Evolutionary conservation across 2,113 vertebrate species (phyloP).

Genomic region (Naja naja): DNA sequence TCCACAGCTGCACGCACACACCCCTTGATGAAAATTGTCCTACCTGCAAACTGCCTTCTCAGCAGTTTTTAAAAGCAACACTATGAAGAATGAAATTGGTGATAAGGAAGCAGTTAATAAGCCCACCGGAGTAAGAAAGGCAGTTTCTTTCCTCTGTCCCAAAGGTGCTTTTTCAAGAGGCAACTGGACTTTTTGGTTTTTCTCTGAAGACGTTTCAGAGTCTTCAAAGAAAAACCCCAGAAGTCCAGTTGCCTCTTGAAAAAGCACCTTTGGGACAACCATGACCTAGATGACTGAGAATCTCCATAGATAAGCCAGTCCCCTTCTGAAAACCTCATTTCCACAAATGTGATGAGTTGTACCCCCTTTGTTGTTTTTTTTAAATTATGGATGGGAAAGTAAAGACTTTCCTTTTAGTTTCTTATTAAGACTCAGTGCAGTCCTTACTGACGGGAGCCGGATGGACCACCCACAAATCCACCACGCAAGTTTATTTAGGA

Average conservation of each 20-base stretch:
- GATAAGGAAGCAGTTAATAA: neutral
- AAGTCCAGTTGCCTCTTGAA: no score
- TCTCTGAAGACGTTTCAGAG: no score
- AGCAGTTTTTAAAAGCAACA: neutral
- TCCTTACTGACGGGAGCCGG: neutral
- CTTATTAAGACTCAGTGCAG: no score
- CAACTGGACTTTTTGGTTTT: no score
- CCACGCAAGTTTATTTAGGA: no score
- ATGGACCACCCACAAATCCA: neutral
- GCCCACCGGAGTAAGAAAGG: neutral
- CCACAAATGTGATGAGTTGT: neutral
- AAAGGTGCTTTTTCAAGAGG: no score
- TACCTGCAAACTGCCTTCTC: neutral
- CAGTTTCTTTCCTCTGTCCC: no score
- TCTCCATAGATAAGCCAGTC: no score
- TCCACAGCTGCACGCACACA: neutral
- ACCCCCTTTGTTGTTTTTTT: neutral
- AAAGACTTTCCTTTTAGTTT: neutral
- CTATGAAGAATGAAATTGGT: neutral
- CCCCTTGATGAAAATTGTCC: neutral
- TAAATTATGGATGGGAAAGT: neutral
- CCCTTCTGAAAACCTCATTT: neutral
- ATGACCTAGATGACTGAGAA: no score
- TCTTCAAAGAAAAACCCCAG: no score
- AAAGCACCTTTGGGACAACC: no score